Conservation (phyloP, 2,113 vertebrate species). For the Rafetus swinhoei region DNA sequence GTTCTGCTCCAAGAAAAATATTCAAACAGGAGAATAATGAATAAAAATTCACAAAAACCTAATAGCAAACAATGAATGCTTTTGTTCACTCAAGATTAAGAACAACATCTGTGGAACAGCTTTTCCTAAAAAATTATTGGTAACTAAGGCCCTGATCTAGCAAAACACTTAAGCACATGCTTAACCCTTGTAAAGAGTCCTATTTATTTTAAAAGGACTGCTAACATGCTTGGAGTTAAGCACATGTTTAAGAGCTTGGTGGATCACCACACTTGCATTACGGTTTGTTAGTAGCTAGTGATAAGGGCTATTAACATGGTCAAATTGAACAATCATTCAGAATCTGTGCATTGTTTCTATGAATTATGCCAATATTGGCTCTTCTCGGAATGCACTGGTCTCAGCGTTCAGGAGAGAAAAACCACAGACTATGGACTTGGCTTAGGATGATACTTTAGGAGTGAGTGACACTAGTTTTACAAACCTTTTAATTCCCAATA, state of each 20-base stretch:
- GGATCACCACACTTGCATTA: conserved; percentile 24
- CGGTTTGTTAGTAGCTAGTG: conserved; percentile 9
- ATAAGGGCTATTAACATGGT: not conserved
- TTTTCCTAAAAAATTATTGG: not conserved
- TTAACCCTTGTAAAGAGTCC: conserved; percentile 31
- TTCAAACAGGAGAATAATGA: not conserved
- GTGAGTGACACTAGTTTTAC: conserved; percentile 61
- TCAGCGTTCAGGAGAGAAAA: conserved; percentile 55
- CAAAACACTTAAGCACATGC: conserved; percentile 2
- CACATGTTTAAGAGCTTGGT: conserved; percentile 36
- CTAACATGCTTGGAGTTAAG: conserved; percentile 39
- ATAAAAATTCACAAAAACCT: not conserved
- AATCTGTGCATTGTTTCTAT: not conserved
- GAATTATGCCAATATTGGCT: conserved; percentile 31
- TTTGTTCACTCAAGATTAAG: not conserved
- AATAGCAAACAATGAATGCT: not conserved
- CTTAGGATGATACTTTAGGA: conserved; percentile 68
- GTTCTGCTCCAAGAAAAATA: not conserved
- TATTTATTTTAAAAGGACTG: conserved; percentile 19
- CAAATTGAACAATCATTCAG: conserved; percentile 46
- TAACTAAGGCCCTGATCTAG: not conserved
- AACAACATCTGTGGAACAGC: not conserved
- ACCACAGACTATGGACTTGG: conserved; percentile 48
- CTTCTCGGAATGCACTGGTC: not conserved
- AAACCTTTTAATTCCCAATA: conserved; percentile 69